Conservation (phyloP, 2,797 vertebrate species). For the Hippopotamyrus pictus region DNA sequence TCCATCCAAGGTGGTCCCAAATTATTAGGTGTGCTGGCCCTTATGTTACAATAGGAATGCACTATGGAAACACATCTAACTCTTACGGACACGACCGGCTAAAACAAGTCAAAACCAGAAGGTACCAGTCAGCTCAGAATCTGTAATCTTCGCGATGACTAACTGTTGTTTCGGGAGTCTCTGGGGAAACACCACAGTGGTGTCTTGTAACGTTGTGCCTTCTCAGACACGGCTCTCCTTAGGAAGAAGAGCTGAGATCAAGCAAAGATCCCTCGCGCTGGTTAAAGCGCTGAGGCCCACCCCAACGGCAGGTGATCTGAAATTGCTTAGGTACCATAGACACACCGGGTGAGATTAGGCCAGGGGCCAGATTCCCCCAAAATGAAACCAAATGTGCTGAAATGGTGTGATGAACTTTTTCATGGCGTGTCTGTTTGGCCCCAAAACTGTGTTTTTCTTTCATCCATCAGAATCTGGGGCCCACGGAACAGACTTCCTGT, state of each 20-base stretch:
- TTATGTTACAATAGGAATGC: neutral
- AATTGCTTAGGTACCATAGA: too few relatives aligned
- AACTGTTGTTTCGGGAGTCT: neutral
- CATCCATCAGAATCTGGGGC: neutral
- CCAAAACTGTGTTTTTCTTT: neutral
- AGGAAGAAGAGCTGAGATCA: neutral
- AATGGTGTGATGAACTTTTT: neutral
- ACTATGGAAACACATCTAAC: conserved; percentile 6
- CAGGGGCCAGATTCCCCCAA: neutral
- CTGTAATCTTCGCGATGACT: neutral
- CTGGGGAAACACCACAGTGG: neutral
- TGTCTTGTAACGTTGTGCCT: neutral
- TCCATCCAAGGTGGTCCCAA: neutral
- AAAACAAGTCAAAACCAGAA: neutral
- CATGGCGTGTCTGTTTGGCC: neutral
- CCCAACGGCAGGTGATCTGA: neutral
- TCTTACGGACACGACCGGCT: neutral
- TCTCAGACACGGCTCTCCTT: neutral
- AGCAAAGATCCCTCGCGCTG: neutral
- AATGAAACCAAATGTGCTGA: neutral
- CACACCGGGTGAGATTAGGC: neutral
- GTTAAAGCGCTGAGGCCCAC: neutral
- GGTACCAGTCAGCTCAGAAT: neutral
- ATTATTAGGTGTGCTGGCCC: neutral
- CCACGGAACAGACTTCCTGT: neutral